Evolutionary conservation across 2,888 invertebrate species (phyloP).

Genomic region (Oithona nana): DNA sequence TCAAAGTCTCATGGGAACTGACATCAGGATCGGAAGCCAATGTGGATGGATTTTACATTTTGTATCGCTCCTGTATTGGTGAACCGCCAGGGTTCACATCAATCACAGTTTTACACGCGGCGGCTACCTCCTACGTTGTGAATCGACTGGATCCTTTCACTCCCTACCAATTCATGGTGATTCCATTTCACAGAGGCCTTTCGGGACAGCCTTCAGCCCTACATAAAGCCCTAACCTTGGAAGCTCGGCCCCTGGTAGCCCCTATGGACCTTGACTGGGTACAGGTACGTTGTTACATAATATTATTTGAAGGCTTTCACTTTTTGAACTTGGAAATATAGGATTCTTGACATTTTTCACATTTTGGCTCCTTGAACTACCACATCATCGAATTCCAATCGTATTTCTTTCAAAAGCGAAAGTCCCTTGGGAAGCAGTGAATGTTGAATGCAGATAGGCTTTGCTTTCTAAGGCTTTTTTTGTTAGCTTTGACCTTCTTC

Average conservation of each 20-base stretch:
- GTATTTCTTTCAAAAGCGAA: no score
- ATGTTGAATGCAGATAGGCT: no score
- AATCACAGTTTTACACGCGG: conserved; percentile 9
- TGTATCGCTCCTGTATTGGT: not conserved
- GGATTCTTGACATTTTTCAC: no score
- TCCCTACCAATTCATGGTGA: conserved; percentile 2
- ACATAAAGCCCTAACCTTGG: not conserved
- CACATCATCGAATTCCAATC: no score
- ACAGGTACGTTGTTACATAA: not conserved
- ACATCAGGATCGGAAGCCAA: not conserved
- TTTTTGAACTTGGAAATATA: no score
- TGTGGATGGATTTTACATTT: conserved; percentile 11
- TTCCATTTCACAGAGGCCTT: conserved; percentile 5
- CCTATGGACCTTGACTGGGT: conserved; percentile 5
- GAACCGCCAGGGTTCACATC: not conserved
- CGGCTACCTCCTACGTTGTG: conserved; percentile 2
- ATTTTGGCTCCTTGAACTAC: no score
- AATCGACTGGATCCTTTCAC: conserved; percentile 6
- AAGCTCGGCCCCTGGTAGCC: not conserved
- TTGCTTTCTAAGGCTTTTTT: no score
- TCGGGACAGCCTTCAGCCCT: conserved; percentile 6
- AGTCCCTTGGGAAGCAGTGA: no score
- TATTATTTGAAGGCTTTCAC: no score
- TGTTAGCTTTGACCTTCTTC: no score
- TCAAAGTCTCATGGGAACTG: conserved; percentile 5